A percentile compares a stretch with the other conserved stretches of the same genome.
Conservation (phyloP, 2,797 vertebrate species). For the Capromys pilorides region DNA sequence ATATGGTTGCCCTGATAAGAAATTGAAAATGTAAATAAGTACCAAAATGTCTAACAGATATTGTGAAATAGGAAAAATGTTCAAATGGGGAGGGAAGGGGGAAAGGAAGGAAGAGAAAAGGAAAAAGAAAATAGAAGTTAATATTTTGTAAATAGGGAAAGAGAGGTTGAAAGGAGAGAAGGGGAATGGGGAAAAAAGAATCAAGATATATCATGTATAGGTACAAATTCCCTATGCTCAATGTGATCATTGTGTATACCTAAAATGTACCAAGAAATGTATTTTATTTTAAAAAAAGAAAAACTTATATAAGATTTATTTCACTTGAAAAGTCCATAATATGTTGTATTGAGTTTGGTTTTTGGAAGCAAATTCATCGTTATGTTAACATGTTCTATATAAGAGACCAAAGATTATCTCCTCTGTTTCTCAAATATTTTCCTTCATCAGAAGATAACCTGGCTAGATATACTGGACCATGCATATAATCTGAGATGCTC, state of each 20-base stretch:
- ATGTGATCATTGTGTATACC: not conserved
- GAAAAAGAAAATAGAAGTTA: too few relatives aligned
- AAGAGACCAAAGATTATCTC: not conserved
- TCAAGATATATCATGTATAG: not conserved
- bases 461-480: not conserved
- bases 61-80: not conserved
- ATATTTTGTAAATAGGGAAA: too few relatives aligned
- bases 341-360: not conserved
- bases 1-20: not conserved
- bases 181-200: not conserved
- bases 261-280: not conserved
- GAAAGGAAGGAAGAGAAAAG: too few relatives aligned
- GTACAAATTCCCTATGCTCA: not conserved
- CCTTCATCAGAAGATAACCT: conserved; percentile 8
- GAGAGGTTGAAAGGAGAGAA: not conserved
- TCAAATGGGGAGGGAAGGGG: not conserved
- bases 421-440: conserved; percentile 2
- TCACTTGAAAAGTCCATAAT: conserved; percentile 35
- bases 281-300: not conserved
- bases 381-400: not conserved
- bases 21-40: not conserved
- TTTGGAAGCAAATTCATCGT: conserved; percentile 39
- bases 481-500: not conserved
- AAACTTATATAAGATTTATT: not conserved
- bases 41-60: not conserved